These are phyloP conservation scores for Tolypeutes matacus DNA, from an alignment of 2,797 vertebrate genomes.

Conservation along the genomic window DNA sequence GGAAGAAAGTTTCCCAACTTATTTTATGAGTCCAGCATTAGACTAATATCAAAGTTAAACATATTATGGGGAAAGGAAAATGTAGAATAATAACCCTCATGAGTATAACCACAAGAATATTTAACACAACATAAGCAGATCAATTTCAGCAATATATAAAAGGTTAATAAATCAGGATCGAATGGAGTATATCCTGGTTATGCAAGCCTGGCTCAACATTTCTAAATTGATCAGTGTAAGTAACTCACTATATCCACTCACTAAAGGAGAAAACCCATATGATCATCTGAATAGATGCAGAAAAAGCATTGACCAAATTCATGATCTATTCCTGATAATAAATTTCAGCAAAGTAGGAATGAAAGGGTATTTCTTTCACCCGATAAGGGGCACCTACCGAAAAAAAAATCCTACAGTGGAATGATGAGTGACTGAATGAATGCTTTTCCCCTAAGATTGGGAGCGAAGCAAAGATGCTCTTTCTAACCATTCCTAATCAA, in stretches of 20 bases:
- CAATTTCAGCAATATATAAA: background rate
- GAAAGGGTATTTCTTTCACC: too few relatives aligned
- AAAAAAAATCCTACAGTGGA: background rate
- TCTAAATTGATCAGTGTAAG: background rate
- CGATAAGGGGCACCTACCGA: background rate
- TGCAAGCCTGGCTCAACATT: background rate
- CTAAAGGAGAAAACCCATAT: background rate
- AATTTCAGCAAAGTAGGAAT: too few relatives aligned
- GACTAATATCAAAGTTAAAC: background rate
- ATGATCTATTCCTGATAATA: background rate
- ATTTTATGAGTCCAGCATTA: background rate
- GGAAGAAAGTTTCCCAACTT: background rate
- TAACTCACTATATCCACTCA: background rate
- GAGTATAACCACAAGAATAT: background rate
- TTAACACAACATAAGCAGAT: background rate
- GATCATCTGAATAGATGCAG: background rate
- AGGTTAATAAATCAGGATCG: background rate
- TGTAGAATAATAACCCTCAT: background rate
- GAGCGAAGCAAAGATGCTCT: background rate
- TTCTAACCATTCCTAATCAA: background rate
- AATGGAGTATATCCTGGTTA: background rate
- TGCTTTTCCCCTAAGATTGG: background rate
- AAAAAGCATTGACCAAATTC: background rate
- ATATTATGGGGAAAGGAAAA: background rate
- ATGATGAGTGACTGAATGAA: too few relatives aligned